These are phyloP conservation scores for Caenorhabditis becei DNA, from an alignment of 2,888 invertebrate species.

Conservation along the genomic window DNA sequence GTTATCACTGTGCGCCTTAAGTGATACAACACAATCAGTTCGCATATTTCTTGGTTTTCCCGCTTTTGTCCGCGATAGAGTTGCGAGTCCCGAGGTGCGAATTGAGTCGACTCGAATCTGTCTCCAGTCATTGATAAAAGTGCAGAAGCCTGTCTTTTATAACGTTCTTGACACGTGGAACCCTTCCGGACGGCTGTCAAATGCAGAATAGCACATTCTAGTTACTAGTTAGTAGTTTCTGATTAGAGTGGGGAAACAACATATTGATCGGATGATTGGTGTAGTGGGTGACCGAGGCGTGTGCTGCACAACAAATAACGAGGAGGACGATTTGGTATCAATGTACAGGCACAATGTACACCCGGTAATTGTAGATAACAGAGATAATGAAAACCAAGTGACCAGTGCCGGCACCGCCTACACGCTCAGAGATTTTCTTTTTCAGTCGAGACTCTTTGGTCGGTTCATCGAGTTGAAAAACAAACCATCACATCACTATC, in stretches of 20 bases:
- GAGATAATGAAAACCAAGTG: constrained; percentile 31
- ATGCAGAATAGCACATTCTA: not conserved
- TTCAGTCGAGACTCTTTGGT: not conserved
- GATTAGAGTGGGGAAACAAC: constrained; percentile 10
- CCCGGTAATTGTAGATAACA: constrained; percentile 46
- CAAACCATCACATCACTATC: too few relatives aligned
- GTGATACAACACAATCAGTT: constrained; percentile 54
- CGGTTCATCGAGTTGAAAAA: too few relatives aligned
- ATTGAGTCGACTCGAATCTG: not conserved
- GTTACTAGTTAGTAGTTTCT: constrained; percentile 31
- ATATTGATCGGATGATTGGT: constrained; percentile 14
- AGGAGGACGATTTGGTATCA: constrained; percentile 34
- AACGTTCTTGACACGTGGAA: too few relatives aligned
- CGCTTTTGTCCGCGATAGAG: constrained; percentile 57
- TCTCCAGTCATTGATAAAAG: constrained; percentile 35
- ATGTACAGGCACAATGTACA: constrained; percentile 44
- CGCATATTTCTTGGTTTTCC: constrained; percentile 42
- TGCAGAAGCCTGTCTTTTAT: constrained; percentile 19
- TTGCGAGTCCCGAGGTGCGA: constrained; percentile 28
- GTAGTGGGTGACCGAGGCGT: too few relatives aligned
- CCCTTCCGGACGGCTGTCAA: not conserved
- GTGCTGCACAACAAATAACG: constrained; percentile 47
- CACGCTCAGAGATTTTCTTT: not conserved
- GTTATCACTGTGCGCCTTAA: constrained; percentile 45
- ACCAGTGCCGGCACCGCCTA: constrained; percentile 7